These are phyloP conservation scores for Condylura cristata DNA, from an alignment of 2,113 vertebrate species.

Conservation along the genomic window DNA sequence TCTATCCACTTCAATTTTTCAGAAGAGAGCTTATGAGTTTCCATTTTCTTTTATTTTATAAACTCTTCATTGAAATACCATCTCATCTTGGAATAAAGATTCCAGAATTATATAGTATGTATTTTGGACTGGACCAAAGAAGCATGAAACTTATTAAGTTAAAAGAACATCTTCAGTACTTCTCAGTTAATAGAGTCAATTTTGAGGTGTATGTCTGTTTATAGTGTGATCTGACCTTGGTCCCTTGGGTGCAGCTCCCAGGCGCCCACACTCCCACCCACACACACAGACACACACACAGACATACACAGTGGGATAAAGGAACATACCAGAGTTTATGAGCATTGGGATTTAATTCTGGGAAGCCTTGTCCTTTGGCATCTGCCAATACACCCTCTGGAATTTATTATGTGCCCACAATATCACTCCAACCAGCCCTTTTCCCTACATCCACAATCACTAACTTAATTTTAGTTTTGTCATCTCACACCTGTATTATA, in stretches of 20 bases:
- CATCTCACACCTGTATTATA: slow-evolving; percentile 53
- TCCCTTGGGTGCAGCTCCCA: neutral
- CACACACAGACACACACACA: neutral
- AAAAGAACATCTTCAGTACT: neutral
- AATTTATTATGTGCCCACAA: slow-evolving; percentile 62
- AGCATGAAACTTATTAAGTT: neutral
- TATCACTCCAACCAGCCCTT: neutral
- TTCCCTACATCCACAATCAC: slow-evolving; percentile 26
- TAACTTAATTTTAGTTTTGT: slow-evolving; percentile 15
- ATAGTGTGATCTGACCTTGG: neutral
- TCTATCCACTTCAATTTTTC: neutral
- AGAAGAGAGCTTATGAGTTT: neutral
- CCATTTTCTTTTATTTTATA: neutral
- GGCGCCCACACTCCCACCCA: neutral
- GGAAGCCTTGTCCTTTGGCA: slow-evolving; percentile 55
- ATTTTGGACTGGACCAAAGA: neutral
- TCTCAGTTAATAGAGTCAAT: neutral
- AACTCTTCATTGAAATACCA: neutral
- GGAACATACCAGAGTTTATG: slow-evolving; percentile 70
- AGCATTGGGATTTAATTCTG: slow-evolving; percentile 62
- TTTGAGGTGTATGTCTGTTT: neutral
- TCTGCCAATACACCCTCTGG: slow-evolving; percentile 63
- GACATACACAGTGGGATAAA: neutral
- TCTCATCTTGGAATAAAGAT: neutral
- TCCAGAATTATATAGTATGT: neutral